Evolutionary conservation across 37 sponge, comb jelly and placozoan species (phyloP).

Genomic region (Tethya wilhelma): DNA sequence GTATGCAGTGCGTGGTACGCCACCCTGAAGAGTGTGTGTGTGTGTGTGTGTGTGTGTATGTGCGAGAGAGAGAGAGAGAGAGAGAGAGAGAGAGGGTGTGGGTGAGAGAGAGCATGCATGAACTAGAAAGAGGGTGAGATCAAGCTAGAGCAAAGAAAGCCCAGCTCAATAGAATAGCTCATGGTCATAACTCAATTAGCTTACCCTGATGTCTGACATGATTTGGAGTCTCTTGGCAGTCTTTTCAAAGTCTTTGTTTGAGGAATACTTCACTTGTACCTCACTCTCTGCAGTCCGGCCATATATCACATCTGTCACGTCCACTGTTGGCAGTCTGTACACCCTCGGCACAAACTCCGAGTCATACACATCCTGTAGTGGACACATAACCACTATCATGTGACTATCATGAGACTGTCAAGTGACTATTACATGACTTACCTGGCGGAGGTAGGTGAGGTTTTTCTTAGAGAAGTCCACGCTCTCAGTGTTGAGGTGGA

Average conservation of each 20-base stretch:
- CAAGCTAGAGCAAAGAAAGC: background rate
- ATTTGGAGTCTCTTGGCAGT: constrained; percentile 59
- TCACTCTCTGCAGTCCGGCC: background rate
- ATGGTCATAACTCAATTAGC: background rate
- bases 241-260: constrained; percentile 31
- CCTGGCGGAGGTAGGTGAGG: constrained; percentile 65
- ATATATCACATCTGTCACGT: constrained; percentile 5
- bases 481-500: constrained; percentile 57
- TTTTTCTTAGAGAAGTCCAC: constrained; percentile 71
- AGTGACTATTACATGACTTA: too few species aligned
- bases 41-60: too few species aligned
- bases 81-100: too few species aligned
- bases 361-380: constrained; percentile 60
- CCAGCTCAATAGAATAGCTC: background rate
- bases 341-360: constrained; percentile 43
- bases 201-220: constrained; percentile 78
- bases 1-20: constrained; percentile 88
- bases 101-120: background rate
- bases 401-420: background rate
- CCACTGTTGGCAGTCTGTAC: constrained; percentile 16
- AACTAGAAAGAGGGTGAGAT: background rate
- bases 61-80: too few species aligned
- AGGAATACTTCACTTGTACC: constrained; percentile 49
- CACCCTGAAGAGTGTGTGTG: constrained; percentile 39
- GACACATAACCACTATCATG: background rate